Conservation (phyloP, 2,888 invertebrate species). For the Conchocele bisecta region DNA sequence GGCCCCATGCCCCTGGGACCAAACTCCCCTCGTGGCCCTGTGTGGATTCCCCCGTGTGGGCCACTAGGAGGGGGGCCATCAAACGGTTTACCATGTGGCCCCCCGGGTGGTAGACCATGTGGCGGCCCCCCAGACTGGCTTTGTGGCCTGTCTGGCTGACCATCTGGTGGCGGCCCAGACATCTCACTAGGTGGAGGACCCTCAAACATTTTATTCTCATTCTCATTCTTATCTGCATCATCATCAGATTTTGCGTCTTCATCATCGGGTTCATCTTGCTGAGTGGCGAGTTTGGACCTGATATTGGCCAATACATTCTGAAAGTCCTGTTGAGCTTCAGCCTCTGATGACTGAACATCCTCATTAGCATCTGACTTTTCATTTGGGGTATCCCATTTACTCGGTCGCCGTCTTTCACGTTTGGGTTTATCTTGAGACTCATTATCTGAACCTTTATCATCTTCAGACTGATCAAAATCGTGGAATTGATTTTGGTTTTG, state of each 20-base stretch:
- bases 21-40: constrained; percentile 50
- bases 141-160: not conserved
- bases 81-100: constrained; percentile 27
- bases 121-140: not conserved
- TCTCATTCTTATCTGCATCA: not conserved
- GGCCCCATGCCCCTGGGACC: constrained; percentile 46
- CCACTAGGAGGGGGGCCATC: constrained; percentile 20
- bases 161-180: not conserved
- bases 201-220: not conserved
- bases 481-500: constrained; percentile 31
- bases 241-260: not conserved
- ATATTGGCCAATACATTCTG: constrained; percentile 49
- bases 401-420: constrained; percentile 66
- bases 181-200: not conserved
- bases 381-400: constrained; percentile 68
- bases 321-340: constrained; percentile 53
- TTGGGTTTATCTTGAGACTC: constrained; percentile 15
- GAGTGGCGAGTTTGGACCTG: constrained; percentile 51
- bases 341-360: constrained; percentile 35
- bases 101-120: constrained; percentile 17
- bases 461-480: constrained; percentile 29
- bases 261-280: constrained; percentile 22
- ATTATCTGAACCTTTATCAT: not conserved
- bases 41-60: constrained; percentile 39
- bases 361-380: constrained; percentile 50